These are phyloP conservation scores for Tiliacea citrago DNA, from an alignment of 2,888 invertebrate species.

Conservation along the genomic window DNA sequence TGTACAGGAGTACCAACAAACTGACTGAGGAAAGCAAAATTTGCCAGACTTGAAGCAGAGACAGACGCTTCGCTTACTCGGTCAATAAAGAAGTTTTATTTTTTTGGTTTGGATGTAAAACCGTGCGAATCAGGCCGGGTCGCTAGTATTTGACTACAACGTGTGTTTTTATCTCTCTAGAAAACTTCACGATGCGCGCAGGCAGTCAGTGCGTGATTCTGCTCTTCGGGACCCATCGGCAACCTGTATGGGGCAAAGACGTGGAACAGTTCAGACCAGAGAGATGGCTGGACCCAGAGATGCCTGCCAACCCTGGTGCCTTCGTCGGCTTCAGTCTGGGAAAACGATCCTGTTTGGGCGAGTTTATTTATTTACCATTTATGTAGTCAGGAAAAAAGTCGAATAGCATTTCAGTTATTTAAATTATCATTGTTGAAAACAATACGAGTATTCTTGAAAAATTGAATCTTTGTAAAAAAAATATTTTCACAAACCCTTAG, in stretches of 20 bases:
- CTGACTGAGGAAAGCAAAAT: too few relatives aligned
- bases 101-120: too few relatives aligned
- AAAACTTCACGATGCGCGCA: slow-evolving; percentile 67
- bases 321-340: slow-evolving; percentile 70
- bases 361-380: neutral
- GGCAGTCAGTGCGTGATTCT: slow-evolving; percentile 65
- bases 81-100: too few relatives aligned
- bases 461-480: neutral
- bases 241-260: slow-evolving; percentile 73
- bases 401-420: neutral
- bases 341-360: slow-evolving; percentile 70
- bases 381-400: neutral
- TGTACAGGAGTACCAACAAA: too few relatives aligned
- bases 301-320: slow-evolving; percentile 63
- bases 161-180: slow-evolving; percentile 49
- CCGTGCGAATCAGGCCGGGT: too few relatives aligned
- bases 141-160: neutral
- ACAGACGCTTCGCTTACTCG: too few relatives aligned
- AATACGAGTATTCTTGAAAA: neutral
- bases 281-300: slow-evolving; percentile 69
- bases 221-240: slow-evolving; percentile 62
- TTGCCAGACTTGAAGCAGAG: too few relatives aligned
- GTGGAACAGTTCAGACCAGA: slow-evolving; percentile 70
- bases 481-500: neutral
- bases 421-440: neutral